Evolutionary conservation across 2,797 vertebrate genomes (phyloP).

Genomic region (Pangasius mekongensis): DNA sequence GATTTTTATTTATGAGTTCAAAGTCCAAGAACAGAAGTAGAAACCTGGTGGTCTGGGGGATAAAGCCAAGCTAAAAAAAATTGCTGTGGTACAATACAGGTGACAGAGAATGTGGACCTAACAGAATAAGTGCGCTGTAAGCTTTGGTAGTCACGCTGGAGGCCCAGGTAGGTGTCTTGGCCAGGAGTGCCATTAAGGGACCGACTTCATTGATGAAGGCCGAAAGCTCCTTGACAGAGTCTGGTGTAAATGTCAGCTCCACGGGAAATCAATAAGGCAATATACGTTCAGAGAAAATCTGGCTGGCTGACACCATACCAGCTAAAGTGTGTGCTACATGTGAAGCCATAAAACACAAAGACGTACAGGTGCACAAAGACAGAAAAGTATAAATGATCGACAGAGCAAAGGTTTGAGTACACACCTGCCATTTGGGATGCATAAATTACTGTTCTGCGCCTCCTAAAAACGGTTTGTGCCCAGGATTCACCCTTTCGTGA

Average conservation of each 20-base stretch:
- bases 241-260: conserved; percentile 74
- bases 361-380: conserved; percentile 2
- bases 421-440: background rate
- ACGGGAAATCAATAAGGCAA: conserved; percentile 73
- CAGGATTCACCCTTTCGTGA: background rate
- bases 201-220: conserved; percentile 63
- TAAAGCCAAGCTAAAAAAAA: background rate
- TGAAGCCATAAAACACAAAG: conserved; percentile 1
- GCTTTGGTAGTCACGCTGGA: conserved; percentile 22
- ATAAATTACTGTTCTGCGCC: background rate
- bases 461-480: background rate
- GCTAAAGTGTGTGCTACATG: conserved; percentile 37
- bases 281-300: conserved; percentile 61
- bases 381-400: conserved; percentile 5
- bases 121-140: background rate
- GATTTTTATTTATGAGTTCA: background rate
- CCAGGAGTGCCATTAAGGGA: conserved; percentile 69
- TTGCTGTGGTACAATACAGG: background rate
- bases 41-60: background rate
- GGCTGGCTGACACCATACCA: conserved; percentile 56
- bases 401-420: background rate
- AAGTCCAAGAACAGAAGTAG: no score
- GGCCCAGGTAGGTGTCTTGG: conserved; percentile 47
- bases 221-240: conserved; percentile 59
- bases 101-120: background rate